phyloP scores from a whole-genome alignment of 2,797 vertebrate species.

The Rhinophrynus dorsalis region DNA sequence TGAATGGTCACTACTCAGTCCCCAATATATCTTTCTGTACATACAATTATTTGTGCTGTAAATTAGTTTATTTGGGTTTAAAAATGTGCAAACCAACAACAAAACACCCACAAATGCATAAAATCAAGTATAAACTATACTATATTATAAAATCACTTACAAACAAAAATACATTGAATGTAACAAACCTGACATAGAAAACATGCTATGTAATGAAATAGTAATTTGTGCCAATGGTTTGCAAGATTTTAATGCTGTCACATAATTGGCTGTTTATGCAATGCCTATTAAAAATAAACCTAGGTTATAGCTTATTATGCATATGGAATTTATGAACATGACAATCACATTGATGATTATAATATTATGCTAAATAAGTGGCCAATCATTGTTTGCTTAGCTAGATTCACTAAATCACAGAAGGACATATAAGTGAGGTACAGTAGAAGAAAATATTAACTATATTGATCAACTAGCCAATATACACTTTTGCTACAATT shows the following conservation, averaged over 20 bases:
- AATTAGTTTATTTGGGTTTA: background rate
- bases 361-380: background rate
- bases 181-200: background rate
- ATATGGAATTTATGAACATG: background rate
- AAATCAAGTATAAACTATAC: background rate
- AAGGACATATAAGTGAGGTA: no score
- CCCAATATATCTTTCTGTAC: background rate
- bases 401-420: background rate
- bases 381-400: background rate
- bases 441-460: no score
- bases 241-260: slow-evolving; percentile 2
- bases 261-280: slow-evolving; percentile 1
- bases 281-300: background rate
- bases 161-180: background rate
- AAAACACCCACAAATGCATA: no score
- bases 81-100: no score
- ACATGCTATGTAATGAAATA: slow-evolving; percentile 6
- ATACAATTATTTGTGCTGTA: background rate
- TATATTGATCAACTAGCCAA: no score
- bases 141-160: background rate
- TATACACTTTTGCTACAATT: no score
- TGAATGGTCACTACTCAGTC: slow-evolving; percentile 2
- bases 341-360: background rate
- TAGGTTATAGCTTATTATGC: background rate
- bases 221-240: slow-evolving; percentile 16